Base-by-base conservation (phyloP, 2,888 invertebrate species). In the Augiades crinisus region DNA sequence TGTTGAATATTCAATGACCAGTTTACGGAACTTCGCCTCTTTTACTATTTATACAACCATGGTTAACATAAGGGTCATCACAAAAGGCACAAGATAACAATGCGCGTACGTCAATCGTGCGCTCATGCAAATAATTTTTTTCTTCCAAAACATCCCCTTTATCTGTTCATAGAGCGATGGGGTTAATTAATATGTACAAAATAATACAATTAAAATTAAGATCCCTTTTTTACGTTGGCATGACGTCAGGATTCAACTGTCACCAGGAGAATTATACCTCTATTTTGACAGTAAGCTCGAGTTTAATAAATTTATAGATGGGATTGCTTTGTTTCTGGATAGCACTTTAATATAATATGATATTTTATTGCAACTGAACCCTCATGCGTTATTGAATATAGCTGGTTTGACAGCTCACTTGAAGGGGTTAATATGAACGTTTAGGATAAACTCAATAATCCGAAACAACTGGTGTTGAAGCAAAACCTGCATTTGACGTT, bases 61-160 rank as follows among this genome's bases (percentile, higher is more conserved):
- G 77, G 81, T 83, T 81, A 85, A 83, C 83, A 81, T 78, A 82
- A 84, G 89, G 89, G 89, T 89, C 89, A 89, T 89, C 89, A 89
- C 88, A 88, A 89, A 86, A 86, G 87, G 79, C 83, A 79, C 70
- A 72, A 81, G 86, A 89, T 82, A 86, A 89, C 89, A 89, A 89
- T 84, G 72, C 78, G 74, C 88, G 81, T 72, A 86, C 84, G 89
- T 88, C 89, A 86, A 86, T 85, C 89, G 89, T 85, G 87, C 77
- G 83, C 78, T 88, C 85, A 89, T 88, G 89, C 89, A 89, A 88
- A 87, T 86, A 82, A 70, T 78, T 88, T 88, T 88, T 89, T 89
- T 85, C 78, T 79, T 72, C 76, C 64, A 78, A 85, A 87, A 80
- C 82, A 83, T 82, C 85, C 87, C 89, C 77, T 83, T 77, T 89